phyloP scores from a whole-genome alignment of 2,797 vertebrate species.

The Darevskia mixta region DNA sequence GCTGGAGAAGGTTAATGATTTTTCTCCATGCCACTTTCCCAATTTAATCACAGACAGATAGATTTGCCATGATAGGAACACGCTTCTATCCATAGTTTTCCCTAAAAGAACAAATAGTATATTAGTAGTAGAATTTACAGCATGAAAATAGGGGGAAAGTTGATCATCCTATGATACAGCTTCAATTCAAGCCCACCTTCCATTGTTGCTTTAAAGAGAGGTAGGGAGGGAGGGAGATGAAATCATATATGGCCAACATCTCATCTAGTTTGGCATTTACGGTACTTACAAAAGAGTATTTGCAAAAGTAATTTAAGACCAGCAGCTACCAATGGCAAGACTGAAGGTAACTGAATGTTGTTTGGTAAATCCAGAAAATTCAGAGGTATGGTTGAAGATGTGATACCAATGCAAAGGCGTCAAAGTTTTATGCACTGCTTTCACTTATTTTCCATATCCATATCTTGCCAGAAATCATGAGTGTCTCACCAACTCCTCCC shows the following conservation, averaged over 20 bases:
- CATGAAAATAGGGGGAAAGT: too few relatives aligned
- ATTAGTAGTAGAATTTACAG: too few relatives aligned
- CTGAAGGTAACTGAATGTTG: neutral
- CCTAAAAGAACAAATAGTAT: too few relatives aligned
- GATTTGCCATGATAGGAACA: neutral
- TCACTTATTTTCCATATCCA: neutral
- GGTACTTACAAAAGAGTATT: neutral
- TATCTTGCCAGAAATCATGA: neutral
- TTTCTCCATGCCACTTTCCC: neutral
- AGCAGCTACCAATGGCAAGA: neutral
- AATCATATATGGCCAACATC: neutral
- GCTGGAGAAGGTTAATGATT: neutral
- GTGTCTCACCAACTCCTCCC: neutral
- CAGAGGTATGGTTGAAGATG: neutral
- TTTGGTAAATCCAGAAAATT: neutral
- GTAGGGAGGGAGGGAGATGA: neutral
- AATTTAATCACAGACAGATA: neutral
- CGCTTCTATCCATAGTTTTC: neutral
- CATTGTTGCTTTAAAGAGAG: neutral
- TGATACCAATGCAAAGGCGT: neutral
- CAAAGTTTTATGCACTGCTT: too few relatives aligned
- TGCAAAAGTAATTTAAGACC: neutral
- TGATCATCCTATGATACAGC: neutral
- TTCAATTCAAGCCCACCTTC: neutral
- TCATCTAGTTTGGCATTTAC: neutral